Evolutionary conservation across 2,113 vertebrate species (phyloP).

Genomic region (Tricholaema leucomelas): DNA sequence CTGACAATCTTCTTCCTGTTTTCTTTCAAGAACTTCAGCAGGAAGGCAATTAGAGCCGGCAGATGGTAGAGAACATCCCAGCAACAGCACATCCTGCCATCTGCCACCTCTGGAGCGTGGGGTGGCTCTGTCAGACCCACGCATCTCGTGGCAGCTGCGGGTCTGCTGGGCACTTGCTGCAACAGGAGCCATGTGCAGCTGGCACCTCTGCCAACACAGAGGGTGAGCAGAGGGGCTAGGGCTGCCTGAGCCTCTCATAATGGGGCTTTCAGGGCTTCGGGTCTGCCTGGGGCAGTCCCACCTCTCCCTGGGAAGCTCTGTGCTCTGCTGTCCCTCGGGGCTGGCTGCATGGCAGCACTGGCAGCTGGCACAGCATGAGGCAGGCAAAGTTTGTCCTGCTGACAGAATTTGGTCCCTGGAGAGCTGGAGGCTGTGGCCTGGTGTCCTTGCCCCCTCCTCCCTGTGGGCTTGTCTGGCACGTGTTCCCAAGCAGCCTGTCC

Average conservation of each 20-base stretch:
- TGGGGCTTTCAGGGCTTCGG: rapidly evolving
- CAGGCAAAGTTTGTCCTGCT: neutral
- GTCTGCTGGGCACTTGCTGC: rapidly evolving
- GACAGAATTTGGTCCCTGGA: neutral
- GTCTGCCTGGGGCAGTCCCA: neutral
- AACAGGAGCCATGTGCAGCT: rapidly evolving
- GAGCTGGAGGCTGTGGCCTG: neutral
- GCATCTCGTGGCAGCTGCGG: neutral
- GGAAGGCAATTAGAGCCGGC: slow-evolving; percentile 80
- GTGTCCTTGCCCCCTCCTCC: neutral
- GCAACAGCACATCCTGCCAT: slow-evolving; percentile 72
- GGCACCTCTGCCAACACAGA: neutral
- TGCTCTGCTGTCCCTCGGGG: rapidly evolving
- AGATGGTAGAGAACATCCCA: slow-evolving; percentile 72
- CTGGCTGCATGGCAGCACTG: neutral
- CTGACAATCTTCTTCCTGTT: slow-evolving; percentile 78
- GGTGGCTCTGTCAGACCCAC: neutral
- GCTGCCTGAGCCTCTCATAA: rapidly evolving
- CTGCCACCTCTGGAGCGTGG: slow-evolving; percentile 40
- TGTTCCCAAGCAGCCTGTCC: neutral
- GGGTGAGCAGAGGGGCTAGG: neutral
- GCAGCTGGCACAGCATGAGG: neutral
- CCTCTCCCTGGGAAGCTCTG: neutral
- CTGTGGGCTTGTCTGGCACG: neutral
- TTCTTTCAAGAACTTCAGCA: slow-evolving; percentile 64